phyloP scores from a whole-genome alignment of 2,797 vertebrate genomes.

The Notamacropus eugenii region DNA sequence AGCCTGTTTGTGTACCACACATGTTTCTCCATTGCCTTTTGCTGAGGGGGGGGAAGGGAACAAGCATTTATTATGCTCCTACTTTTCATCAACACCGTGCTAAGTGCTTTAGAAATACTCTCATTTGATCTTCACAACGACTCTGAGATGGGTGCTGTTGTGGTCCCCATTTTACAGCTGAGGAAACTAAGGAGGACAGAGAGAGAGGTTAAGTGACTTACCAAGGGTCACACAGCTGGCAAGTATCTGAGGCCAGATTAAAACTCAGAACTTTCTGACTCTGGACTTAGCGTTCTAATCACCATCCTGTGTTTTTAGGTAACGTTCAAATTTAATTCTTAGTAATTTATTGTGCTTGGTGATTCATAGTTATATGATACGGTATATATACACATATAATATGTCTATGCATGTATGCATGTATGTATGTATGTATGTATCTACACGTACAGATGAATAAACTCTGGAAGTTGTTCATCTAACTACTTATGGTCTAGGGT shows the following conservation, averaged over 20 bases:
- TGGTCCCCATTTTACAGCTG: background rate
- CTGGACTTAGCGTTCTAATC: background rate
- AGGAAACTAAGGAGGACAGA: background rate
- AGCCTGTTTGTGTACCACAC: background rate
- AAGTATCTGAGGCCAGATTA: background rate
- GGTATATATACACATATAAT: background rate
- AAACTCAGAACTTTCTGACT: background rate
- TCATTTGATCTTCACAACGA: background rate
- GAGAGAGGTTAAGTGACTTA: background rate
- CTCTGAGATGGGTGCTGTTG: background rate
- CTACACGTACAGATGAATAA: background rate
- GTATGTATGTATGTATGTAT: background rate
- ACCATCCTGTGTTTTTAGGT: background rate
- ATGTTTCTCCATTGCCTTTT: background rate
- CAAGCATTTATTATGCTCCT: background rate
- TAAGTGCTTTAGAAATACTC: background rate
- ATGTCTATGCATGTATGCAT: too few relatives aligned
- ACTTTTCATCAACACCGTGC: background rate
- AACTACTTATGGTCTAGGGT: background rate
- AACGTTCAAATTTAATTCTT: background rate
- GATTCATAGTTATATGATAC: background rate
- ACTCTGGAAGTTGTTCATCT: background rate
- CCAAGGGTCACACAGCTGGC: background rate
- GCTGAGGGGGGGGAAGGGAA: background rate
- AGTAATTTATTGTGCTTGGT: background rate